phyloP scores from a whole-genome alignment of 92 coral and sea anemone genomes.

The Meandrina meandrites region DNA sequence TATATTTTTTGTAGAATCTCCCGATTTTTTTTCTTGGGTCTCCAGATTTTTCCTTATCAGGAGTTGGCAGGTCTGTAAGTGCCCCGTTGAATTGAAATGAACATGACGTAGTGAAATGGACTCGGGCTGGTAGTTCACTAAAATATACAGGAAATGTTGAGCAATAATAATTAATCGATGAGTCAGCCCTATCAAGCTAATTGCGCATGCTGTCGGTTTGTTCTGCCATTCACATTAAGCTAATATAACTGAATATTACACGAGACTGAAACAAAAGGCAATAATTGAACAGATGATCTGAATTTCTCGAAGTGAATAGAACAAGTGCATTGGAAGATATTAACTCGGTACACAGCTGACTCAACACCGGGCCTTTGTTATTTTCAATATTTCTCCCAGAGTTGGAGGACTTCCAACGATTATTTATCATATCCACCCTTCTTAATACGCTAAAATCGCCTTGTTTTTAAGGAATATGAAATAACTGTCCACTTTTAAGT shows the following conservation, averaged over 20 bases:
- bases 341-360: not conserved
- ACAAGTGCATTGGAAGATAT: not conserved
- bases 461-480: not conserved
- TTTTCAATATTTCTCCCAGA: no score
- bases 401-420: no score
- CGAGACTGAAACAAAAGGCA: not conserved
- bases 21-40: no score
- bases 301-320: slow-evolving; percentile 4
- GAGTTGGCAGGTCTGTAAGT: no score
- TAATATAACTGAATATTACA: not conserved
- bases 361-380: not conserved
- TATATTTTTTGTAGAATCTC: no score
- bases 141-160: slow-evolving; percentile 15
- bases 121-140: not conserved
- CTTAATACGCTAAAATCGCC: not conserved
- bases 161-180: not conserved
- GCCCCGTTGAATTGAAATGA: not conserved
- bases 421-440: not conserved
- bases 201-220: slow-evolving; percentile 15
- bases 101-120: not conserved
- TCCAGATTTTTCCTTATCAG: no score
- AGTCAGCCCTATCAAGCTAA: not conserved
- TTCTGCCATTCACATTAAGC: not conserved
- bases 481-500: not conserved
- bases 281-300: not conserved